These are phyloP conservation scores for Drosophila saltans DNA, from an alignment of 1,140 invertebrate genomes.

Conservation along the genomic window DNA sequence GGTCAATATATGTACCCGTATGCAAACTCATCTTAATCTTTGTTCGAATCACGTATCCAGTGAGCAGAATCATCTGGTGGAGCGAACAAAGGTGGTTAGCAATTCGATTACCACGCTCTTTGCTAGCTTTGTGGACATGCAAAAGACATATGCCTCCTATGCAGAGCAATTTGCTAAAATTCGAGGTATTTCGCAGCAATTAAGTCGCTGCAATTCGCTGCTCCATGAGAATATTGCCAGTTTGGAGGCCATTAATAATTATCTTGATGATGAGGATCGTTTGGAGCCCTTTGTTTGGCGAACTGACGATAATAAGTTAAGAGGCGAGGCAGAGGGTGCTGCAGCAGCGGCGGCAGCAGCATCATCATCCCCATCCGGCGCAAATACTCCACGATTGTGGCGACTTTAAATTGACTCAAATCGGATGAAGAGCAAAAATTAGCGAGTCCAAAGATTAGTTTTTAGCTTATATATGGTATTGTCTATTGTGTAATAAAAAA, in stretches of 20 bases:
- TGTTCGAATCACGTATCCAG: slow-evolving; percentile 89
- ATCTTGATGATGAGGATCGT: slow-evolving; percentile 92
- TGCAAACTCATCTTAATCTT: slow-evolving; percentile 87
- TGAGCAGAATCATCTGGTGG: slow-evolving; percentile 89
- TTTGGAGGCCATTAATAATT: slow-evolving; percentile 92
- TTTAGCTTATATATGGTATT: background rate
- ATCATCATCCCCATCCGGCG: slow-evolving; percentile 1
- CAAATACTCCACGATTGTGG: slow-evolving; percentile 43
- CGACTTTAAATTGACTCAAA: slow-evolving; percentile 44
- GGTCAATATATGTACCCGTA: slow-evolving; percentile 72
- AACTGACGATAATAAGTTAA: slow-evolving; percentile 84
- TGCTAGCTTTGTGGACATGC: slow-evolving; percentile 88
- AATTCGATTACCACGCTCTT: slow-evolving; percentile 89
- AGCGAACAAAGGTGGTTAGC: slow-evolving; percentile 90
- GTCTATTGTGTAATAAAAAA: slow-evolving; percentile 41
- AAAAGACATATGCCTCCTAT: slow-evolving; percentile 92
- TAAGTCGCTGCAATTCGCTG: slow-evolving; percentile 91
- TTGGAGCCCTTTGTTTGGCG: slow-evolving; percentile 96
- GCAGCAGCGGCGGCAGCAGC: slow-evolving; percentile 82
- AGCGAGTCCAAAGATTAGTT: slow-evolving; percentile 36
- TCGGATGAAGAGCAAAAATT: too few species aligned
- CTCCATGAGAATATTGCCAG: slow-evolving; percentile 93
- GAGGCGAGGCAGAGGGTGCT: slow-evolving; percentile 75
- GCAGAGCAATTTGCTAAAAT: slow-evolving; percentile 93
- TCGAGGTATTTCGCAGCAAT: slow-evolving; percentile 89